A percentile compares a stretch with the other conserved stretches of the same genome.
Evolutionary conservation across 2,113 vertebrate species (phyloP).

Genomic region (Pterocles burchelli): DNA sequence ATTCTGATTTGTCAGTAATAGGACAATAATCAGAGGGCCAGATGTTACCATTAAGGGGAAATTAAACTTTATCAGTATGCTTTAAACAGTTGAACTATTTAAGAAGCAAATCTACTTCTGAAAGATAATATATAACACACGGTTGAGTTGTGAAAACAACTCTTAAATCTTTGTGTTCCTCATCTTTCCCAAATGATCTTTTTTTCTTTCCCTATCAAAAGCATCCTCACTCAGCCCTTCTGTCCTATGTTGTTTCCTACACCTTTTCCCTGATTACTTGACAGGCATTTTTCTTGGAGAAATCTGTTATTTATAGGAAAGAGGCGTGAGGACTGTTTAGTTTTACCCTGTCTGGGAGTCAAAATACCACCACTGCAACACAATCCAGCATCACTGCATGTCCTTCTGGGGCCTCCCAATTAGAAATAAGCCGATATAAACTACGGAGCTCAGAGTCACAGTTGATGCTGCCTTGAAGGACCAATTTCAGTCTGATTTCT

Average conservation of each 20-base stretch:
- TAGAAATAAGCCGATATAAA: neutral
- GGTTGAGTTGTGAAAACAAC: neutral
- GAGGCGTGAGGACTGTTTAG: neutral
- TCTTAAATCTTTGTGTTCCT: neutral
- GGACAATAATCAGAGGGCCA: neutral
- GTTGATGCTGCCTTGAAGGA: neutral
- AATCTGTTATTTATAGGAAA: neutral
- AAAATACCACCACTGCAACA: no score
- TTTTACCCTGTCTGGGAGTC: no score
- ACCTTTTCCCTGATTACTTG: neutral
- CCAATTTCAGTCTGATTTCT: neutral
- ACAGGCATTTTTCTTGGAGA: neutral
- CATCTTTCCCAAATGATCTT: neutral
- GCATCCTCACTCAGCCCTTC: neutral
- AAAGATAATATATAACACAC: neutral
- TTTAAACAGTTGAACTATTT: neutral
- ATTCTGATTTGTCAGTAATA: neutral
- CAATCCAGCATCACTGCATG: neutral
- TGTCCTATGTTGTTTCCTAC: neutral
- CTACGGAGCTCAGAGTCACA: neutral
- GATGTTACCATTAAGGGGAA: neutral
- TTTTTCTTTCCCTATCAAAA: neutral
- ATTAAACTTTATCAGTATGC: neutral
- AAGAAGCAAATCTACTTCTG: neutral
- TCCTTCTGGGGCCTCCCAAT: neutral